A percentile compares a stretch with the other conserved stretches of the same genome.
These are phyloP conservation scores for Herpailurus yagouaroundi DNA, from an alignment of 2,113 vertebrate genomes.

Conservation along the genomic window DNA sequence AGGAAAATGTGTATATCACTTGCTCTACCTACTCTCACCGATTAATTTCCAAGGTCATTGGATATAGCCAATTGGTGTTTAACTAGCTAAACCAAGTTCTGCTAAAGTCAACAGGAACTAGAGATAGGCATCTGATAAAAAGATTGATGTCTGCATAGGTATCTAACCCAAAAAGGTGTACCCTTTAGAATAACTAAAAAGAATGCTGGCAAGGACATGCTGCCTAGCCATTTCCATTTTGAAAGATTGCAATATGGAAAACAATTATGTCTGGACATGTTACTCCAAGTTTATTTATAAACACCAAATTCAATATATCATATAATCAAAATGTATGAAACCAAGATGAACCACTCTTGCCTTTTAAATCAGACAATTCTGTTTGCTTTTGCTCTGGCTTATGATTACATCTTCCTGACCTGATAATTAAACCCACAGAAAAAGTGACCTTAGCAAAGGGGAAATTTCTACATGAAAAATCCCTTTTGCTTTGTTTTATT, in stretches of 20 bases:
- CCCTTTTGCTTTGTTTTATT: constrained; percentile 10
- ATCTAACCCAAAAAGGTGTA: neutral
- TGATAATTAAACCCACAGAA: constrained; percentile 28
- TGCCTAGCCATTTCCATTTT: neutral
- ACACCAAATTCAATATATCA: constrained; percentile 22
- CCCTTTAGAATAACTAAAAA: constrained; percentile 44
- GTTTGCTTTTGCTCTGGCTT: constrained; percentile 44
- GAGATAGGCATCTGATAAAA: neutral
- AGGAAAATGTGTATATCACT: neutral
- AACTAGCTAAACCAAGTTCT: neutral
- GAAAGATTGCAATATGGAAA: neutral
- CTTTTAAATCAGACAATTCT: constrained; percentile 57
- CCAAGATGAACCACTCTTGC: neutral
- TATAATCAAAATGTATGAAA: constrained; percentile 36
- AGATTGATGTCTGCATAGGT: neutral
- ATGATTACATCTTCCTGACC: constrained; percentile 40
- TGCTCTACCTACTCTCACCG: neutral
- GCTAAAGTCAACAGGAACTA: neutral
- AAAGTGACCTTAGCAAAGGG: constrained; percentile 52
- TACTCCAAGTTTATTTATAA: constrained; percentile 36
- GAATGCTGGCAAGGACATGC: neutral
- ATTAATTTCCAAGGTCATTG: constrained; percentile 9
- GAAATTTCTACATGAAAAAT: neutral
- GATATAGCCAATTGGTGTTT: neutral
- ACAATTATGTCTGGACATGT: neutral